phyloP scores from a whole-genome alignment of 2,888 invertebrate species.

The Cheilosia vulpina region DNA sequence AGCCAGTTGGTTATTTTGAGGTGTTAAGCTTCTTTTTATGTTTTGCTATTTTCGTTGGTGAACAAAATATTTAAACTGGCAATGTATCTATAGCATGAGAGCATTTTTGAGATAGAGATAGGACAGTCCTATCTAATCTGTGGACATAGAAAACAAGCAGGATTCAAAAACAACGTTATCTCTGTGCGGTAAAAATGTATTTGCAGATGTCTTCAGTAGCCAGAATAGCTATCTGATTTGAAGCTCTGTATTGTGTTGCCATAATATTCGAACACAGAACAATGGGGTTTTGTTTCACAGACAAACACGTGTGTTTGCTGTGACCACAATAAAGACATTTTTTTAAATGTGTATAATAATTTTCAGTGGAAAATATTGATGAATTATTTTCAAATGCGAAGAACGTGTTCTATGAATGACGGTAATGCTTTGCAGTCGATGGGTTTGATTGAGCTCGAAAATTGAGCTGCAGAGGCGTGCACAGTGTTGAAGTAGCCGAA shows the following conservation, averaged over 20 bases:
- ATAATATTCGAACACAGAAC: constrained; percentile 4
- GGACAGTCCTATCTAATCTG: constrained; percentile 40
- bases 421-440: background rate
- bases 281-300: background rate
- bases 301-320: constrained; percentile 22
- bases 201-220: constrained; percentile 40
- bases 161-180: constrained; percentile 55
- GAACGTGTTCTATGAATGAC: background rate
- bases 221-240: constrained; percentile 7
- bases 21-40: too few species aligned
- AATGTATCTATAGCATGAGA: constrained; percentile 23
- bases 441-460: too few species aligned
- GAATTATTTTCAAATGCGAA: background rate
- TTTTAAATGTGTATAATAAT: background rate
- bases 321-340: background rate
- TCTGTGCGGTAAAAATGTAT: constrained; percentile 42
- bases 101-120: background rate
- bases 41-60: too few species aligned
- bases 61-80: constrained; percentile 6
- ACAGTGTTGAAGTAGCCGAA: background rate
- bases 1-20: too few species aligned
- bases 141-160: constrained; percentile 25
- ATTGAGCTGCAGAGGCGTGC: too few species aligned
- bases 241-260: constrained; percentile 7
- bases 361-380: background rate